Evolutionary conservation across 2,888 invertebrate species (phyloP), one percentile per base, ranked within the genome.

Genomic region (Copidosoma aretas): DNA sequence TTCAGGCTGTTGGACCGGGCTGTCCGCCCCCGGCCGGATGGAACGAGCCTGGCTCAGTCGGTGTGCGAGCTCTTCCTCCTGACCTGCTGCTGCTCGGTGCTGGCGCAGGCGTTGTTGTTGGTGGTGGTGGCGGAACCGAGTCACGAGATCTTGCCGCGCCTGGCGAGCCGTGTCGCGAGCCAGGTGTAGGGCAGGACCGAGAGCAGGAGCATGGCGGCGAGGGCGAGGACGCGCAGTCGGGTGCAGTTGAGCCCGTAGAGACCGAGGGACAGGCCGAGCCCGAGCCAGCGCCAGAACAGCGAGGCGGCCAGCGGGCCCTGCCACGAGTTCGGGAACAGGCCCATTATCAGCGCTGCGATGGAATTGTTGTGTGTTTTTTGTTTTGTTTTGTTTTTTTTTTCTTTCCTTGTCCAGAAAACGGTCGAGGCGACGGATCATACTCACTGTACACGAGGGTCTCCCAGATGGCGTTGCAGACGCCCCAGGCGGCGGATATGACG

Each of bases 381-480:
- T 15, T 15, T 25, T 25, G 1, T 5, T 46, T 57, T 19, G 41
- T 10, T 19, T 60, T 21, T 21, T 43, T 8, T n/a, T n/a, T n/a
- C n/a, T n/a, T n/a, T n/a, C n/a, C n/a, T n/a, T n/a, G n/a, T n/a
- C n/a, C n/a, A n/a, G n/a, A n/a, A n/a, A n/a, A n/a, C n/a, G n/a
- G n/a, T n/a, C n/a, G n/a, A n/a, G n/a, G n/a, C n/a, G n/a, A n/a
- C n/a, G n/a, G n/a, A n/a, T n/a, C n/a, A n/a, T n/a, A n/a, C 80
- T 77, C 71, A 82, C 82, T 82, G 70, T 81, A 85, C 61, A 86
- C 81, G 24, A 88, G 81, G 4, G 92, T 92, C 79, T 94, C 93
- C 93, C 93, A 94, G 74, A 93, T 90, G 22, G 92, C 91, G 65
- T 93, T 93, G 82, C 93, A 93, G 2, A 93, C 93, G 19, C 93